Conservation (phyloP, 2,113 vertebrate species). For the Trogon melanurus region DNA sequence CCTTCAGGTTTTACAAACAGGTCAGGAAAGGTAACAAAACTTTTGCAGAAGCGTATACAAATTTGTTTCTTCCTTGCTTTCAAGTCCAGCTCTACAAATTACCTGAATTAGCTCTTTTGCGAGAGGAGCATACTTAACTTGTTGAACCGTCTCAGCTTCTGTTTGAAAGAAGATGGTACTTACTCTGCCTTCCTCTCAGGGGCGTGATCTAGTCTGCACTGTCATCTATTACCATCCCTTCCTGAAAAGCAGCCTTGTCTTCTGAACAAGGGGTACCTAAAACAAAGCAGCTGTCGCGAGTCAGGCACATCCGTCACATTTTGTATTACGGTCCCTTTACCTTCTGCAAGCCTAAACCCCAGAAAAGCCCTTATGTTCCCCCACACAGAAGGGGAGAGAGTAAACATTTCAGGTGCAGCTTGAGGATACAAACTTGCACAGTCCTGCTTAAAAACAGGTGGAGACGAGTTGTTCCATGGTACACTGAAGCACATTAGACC, state of each 20-base stretch:
- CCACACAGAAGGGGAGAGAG: not conserved
- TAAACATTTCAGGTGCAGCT: not conserved
- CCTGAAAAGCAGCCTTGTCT: not conserved
- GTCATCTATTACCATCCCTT: not conserved
- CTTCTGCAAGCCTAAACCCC: not conserved
- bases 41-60: not conserved
- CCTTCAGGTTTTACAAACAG: not conserved
- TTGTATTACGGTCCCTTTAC: not conserved
- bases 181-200: not conserved
- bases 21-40: not conserved
- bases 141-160: not conserved
- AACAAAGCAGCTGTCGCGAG: rapidly evolving
- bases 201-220: not conserved
- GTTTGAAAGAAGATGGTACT: not conserved
- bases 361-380: not conserved
- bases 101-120: not conserved
- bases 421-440: not conserved
- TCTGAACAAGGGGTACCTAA: not conserved
- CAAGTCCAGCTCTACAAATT: not conserved
- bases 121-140: not conserved
- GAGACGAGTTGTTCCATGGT: not conserved
- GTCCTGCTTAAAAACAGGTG: not conserved
- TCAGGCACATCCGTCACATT: not conserved
- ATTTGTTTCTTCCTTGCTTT: not conserved
- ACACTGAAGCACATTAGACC: rapidly evolving